Conservation (phyloP, 2,113 vertebrate genomes). For the Echinops telfairi region DNA sequence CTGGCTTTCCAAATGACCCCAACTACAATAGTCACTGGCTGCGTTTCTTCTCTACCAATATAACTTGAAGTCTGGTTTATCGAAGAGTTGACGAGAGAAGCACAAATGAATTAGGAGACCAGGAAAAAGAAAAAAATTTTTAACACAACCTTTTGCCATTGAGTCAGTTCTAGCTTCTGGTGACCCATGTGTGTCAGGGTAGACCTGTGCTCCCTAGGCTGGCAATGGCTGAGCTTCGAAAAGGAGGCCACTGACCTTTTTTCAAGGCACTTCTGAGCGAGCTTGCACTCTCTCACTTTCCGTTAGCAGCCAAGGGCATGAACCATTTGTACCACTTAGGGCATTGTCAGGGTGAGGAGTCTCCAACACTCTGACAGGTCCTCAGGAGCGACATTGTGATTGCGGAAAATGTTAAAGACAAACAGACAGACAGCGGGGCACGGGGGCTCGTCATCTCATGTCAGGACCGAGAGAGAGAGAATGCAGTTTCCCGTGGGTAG, state of each 20-base stretch:
- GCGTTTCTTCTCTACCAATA: neutral
- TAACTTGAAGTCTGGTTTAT: neutral
- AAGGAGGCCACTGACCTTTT: neutral
- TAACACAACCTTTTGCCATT: neutral
- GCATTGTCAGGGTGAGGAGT: too few relatives aligned
- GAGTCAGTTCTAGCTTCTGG: neutral
- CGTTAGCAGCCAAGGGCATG: neutral
- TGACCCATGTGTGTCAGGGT: neutral
- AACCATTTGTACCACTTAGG: neutral
- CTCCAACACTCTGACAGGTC: too few relatives aligned
- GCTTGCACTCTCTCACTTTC: neutral
- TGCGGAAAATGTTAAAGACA: too few relatives aligned
- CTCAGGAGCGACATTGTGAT: too few relatives aligned
- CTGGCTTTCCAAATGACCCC: neutral
- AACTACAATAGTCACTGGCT: neutral
- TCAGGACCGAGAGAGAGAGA: too few relatives aligned
- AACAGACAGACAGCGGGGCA: too few relatives aligned
- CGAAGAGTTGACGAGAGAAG: neutral
- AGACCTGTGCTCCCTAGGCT: neutral
- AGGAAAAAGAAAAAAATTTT: neutral
- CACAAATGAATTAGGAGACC: neutral
- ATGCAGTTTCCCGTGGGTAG: too few relatives aligned
- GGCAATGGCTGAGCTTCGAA: neutral
- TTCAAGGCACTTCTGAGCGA: neutral
- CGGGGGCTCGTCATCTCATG: too few relatives aligned